A percentile compares a stretch with the other conserved stretches of the same genome.
Conservation (phyloP, 2,888 invertebrate species). For the Acronicta aceris region DNA sequence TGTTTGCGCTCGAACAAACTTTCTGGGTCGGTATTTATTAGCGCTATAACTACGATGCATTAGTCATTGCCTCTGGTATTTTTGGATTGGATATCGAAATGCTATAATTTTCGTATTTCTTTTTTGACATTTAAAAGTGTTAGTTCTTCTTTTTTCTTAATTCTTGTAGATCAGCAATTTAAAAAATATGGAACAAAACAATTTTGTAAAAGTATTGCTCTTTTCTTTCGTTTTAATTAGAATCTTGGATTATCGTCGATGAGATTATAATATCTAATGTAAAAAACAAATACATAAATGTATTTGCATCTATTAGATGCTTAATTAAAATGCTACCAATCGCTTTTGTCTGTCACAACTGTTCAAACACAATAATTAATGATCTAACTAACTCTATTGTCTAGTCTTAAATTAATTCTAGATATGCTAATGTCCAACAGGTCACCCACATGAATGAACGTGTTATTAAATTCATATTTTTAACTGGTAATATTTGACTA, state of each 20-base stretch:
- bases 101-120: conserved; percentile 6
- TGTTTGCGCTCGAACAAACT: conserved; percentile 70
- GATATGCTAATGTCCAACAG: conserved; percentile 67
- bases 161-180: neutral
- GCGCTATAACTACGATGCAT: conserved; percentile 59
- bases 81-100: conserved; percentile 38
- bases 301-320: conserved; percentile 45
- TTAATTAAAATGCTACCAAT: conserved; percentile 64
- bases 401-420: conserved; percentile 63
- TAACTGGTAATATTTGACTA: conserved; percentile 45
- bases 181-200: no score
- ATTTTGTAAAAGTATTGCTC: no score
- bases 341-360: conserved; percentile 61
- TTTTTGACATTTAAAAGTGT: neutral
- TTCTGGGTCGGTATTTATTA: conserved; percentile 76
- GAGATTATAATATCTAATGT: no score
- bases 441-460: conserved; percentile 58
- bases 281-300: conserved; percentile 10
- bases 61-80: conserved; percentile 62
- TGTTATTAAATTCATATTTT: conserved; percentile 46
- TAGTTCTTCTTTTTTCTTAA: neutral
- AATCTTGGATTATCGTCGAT: no score
- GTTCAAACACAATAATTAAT: conserved; percentile 61
- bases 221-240: neutral
- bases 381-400: conserved; percentile 68